Evolutionary conservation across 2,797 vertebrate genomes (phyloP), one percentile per base, ranked within the genome.

Genomic region (Rhinichthys osculus): DNA sequence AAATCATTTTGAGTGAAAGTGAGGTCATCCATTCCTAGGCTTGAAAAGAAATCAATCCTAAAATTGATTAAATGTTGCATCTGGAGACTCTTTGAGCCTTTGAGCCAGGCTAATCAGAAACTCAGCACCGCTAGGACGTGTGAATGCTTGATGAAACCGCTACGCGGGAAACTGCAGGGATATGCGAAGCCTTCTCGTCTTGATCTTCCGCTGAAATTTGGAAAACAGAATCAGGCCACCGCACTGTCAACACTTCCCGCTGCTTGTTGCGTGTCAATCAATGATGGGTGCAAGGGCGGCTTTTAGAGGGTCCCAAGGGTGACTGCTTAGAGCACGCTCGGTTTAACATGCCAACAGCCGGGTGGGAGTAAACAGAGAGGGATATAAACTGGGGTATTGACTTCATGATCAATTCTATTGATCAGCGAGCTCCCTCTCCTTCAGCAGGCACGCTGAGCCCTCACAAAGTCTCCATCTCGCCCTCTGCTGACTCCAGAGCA

Each of bases 181-280:
- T 85, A 71, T n/a, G 27, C 38, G 0, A 78, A 54, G 40, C n/a
- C 76, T 59, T 78, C 64, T 57, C 9, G 7, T 27, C 81, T 84
- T 74, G 67, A 87, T 78, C 83, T 54, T 44, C 64, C 40, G n/a
- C 19, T 83, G 47, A 72, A 81, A n/a, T 87, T 86, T 74, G 87
- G 57, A 82, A 82, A 90, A 90, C 87, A 71, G 0, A 91, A 89
- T 76, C 52, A 85, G 33, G 74, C 19, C 94, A 92, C 89, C 89
- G 87, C 90, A 91, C 91, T 93, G 93, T 95, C 93, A 92, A 94
- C 92, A 92, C 92, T 91, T 94, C 92, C 91, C 87, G 44, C 88
- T 91, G 92, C 93, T 94, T 95, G 94, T 94, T 93, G 90, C 91
- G 82, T 94, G 94, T 95, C 94, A 95, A 94, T 96, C 95, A 95